Conservation (phyloP, 2,888 invertebrate species). For the Coenonympha arcania region DNA sequence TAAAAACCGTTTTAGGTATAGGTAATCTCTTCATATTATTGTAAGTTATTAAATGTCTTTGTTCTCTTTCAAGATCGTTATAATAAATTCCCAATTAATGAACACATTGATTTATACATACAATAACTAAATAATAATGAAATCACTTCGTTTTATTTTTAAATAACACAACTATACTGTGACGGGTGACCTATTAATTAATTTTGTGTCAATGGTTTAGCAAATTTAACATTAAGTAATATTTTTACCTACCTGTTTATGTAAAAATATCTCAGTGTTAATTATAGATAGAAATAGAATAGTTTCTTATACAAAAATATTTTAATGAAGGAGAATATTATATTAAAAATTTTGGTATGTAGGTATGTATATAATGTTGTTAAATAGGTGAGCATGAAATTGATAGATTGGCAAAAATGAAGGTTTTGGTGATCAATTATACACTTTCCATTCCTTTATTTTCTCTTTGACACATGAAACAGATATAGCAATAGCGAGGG, state of each 20-base stretch:
- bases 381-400: conserved; percentile 6
- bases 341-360: too few relatives aligned
- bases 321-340: not conserved
- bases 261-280: too few relatives aligned
- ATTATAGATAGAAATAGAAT: too few relatives aligned
- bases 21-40: too few relatives aligned
- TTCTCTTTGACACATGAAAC: too few relatives aligned
- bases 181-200: not conserved
- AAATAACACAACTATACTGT: not conserved
- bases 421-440: too few relatives aligned
- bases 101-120: not conserved
- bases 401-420: not conserved
- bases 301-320: not conserved
- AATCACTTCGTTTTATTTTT: too few relatives aligned
- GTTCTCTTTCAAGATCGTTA: not conserved
- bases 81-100: not conserved
- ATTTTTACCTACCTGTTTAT: not conserved
- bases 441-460: too few relatives aligned
- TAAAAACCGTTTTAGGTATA: too few relatives aligned
- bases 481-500: too few relatives aligned
- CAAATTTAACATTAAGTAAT: not conserved
- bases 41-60: too few relatives aligned
- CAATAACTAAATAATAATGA: too few relatives aligned
- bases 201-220: not conserved
- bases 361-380: not conserved